Conservation (phyloP, 2,113 vertebrate genomes). For the Vulpes vulpes region DNA sequence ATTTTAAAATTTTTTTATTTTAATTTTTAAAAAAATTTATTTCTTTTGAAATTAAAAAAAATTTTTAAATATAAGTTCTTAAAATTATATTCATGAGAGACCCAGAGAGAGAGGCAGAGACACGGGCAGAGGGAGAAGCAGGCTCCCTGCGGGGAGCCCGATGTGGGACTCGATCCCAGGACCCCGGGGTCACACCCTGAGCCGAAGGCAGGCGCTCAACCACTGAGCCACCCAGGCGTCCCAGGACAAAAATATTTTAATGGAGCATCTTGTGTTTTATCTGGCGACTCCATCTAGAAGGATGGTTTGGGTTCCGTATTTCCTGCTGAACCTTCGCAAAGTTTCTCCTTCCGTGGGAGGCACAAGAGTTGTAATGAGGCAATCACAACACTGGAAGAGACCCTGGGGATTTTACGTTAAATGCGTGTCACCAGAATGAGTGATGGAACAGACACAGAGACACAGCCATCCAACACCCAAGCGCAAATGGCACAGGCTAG, state of each 20-base stretch:
- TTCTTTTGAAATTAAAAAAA: no score
- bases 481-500: conserved; percentile 17
- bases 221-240: no score
- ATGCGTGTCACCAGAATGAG: background rate
- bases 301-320: background rate
- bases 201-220: no score
- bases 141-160: no score
- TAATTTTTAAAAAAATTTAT: no score
- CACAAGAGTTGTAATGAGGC: background rate
- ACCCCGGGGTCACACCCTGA: no score
- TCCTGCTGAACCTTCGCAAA: conserved; percentile 22
- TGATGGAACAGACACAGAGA: background rate
- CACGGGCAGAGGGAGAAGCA: no score
- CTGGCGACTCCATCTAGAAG: background rate
- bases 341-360: background rate
- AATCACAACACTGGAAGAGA: background rate
- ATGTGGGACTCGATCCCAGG: no score
- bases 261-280: background rate
- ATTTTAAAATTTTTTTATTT: no score
- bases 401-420: background rate
- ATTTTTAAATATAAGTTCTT: no score
- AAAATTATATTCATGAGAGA: no score
- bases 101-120: no score
- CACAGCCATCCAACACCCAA: background rate
- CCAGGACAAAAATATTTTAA: background rate